Base-by-base conservation (phyloP, 2,113 vertebrate species). In the Heterotis niloticus region DNA sequence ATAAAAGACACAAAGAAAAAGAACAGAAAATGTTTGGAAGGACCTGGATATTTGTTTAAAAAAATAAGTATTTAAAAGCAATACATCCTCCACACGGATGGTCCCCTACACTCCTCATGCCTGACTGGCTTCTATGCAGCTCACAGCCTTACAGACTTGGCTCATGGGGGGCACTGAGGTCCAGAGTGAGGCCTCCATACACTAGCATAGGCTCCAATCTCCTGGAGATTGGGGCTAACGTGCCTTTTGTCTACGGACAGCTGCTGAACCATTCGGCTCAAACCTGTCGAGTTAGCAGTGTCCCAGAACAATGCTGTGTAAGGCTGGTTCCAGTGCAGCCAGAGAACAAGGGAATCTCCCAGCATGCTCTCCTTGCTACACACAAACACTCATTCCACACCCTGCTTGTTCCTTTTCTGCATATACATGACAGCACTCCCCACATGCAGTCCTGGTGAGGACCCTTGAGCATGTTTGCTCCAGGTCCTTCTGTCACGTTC, bases 171-270 rank as follows among this genome's bases (percentile, higher is more conserved):
- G 18, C 5, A 18, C 5, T 24, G 66, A 1, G 7, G 16, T 29
- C 26, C 56, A 73, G n/a, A 57, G 23, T 52, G 26, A 16, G 5
- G 20, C 23, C 9, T 20, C 56, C 52, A 56, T 29, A 54, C 69
- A 72, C 20, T 12, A 24, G 52, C 13, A 20, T 44, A 57, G 71
- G 23, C 52, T 73, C n/a, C 17, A 23, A 17, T 20, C 70, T 59
- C 70, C 73, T 24, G 24, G 24, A 60, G 54, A 28, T 26, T 75
- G 16, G n/a, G 74, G 56, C 23, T 75, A 75, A 75, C 34, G 7
- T 75, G 59, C 10, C 56, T 26, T 26, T 11, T 28, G 56, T 62
- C 57, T 75, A 26, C 34, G 57, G 54, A 52, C 26, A 51, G 71
- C 71, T 71, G 69, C 44, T 51, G 52, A 23, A 34, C 69, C 7